Conservation (phyloP, 2,113 vertebrate species). For the Spilogale gracilis region DNA sequence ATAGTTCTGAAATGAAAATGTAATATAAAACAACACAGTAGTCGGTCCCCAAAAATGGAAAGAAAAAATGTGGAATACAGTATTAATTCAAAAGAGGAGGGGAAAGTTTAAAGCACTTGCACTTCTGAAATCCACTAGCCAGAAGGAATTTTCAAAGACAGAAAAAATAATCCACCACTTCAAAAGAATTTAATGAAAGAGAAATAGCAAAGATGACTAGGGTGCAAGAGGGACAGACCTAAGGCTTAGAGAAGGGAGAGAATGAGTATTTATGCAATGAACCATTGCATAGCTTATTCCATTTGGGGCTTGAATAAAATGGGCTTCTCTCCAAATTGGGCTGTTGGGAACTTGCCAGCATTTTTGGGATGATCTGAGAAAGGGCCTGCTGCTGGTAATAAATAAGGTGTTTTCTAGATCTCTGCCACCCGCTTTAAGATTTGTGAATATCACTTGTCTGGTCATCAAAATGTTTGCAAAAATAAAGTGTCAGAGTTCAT, state of each 20-base stretch:
- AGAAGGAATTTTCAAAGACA: constrained; percentile 81
- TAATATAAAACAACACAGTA: constrained; percentile 81
- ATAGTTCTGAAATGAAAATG: constrained; percentile 80
- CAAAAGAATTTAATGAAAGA: constrained; percentile 78
- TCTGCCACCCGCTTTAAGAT: constrained; percentile 56
- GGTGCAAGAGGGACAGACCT: not conserved
- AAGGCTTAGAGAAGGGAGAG: constrained; percentile 37
- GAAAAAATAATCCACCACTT: constrained; percentile 76
- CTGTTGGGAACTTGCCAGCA: constrained; percentile 42
- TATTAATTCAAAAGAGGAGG: constrained; percentile 80
- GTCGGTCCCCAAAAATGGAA: constrained; percentile 76
- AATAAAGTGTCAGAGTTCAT: constrained; percentile 62
- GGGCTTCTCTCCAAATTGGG: constrained; percentile 74
- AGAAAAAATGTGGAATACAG: constrained; percentile 68
- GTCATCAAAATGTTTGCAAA: constrained; percentile 37
- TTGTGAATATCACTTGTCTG: constrained; percentile 44
- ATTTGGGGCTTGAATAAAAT: constrained; percentile 64
- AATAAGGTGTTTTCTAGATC: constrained; percentile 54
- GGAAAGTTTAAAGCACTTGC: constrained; percentile 72
- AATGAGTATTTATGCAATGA: constrained; percentile 64
- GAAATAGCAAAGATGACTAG: constrained; percentile 63
- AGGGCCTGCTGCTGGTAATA: constrained; percentile 28
- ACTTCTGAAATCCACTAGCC: constrained; percentile 74
- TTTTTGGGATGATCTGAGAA: constrained; percentile 28
- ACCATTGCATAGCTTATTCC: constrained; percentile 23